Evolutionary conservation across 2,113 vertebrate species (phyloP), one percentile per base, ranked within the genome.

Genomic region (Prochilodus magdalenae): DNA sequence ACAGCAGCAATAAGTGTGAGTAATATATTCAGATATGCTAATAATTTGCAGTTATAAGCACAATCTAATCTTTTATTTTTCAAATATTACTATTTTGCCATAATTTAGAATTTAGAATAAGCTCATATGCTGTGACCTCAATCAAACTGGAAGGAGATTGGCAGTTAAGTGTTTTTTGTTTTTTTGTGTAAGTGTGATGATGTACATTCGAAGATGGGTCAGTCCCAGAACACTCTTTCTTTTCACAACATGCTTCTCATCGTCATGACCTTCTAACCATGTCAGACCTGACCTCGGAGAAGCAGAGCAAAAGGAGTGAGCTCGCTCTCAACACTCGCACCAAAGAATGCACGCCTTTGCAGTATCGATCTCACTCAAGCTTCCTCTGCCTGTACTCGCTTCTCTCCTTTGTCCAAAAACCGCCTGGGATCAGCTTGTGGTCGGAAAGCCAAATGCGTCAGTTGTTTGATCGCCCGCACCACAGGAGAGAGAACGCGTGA

Each of bases 291-390:
- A 77, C 77, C 78, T 70, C 36, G 2, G 26, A 49, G 47, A 77
- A 44, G 16, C 36, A 36, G 63, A 70, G 84, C 51, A 27, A 36
- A 75, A 69, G 10, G 20, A 66, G 12, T 73, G 33, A 71, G 57
- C 80, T 62, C 16, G 16, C 77, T 40, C 24, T 24, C 29, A 18
- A 11, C 55, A 59, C 40, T 70, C 47, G 60, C 66, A 51, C 70
- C 60, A 49, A n/a, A 40, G 36, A 77, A 70, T 79, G 73, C 62
- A 44, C 20, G 24, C 59, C 63, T 79, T 70, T 40, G 12, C 20
- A 67, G 2, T 83, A 83, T 86, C 26, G 74, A 83, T 87, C 73
- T 59, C 69, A 24, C 71, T 47, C 57, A 72, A 51, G 44, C 60
- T 27, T 72, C 65, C 71, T 79, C 57, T 36, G n/a, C 74, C 59